Evolutionary conservation across 2,113 vertebrate species (phyloP), one percentile per base, ranked within the genome.

Genomic region (Lamprotornis superbus): DNA sequence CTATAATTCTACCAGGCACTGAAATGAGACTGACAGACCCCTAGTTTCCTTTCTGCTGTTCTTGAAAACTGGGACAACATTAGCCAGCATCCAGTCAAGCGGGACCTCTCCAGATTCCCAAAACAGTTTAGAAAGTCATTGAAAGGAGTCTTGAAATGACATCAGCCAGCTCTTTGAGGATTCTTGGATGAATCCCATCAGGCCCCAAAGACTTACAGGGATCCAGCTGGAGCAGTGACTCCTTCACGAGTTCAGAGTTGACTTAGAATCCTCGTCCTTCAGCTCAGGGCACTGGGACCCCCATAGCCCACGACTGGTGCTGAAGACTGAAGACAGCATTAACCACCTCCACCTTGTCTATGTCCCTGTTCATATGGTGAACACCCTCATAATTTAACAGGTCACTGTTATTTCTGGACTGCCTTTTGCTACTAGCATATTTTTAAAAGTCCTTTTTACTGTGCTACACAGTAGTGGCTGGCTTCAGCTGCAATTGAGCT

Each of bases 321-420:
- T 60, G 27, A 59, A 50, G 37, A 86, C 44, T 57, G 31, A 59
- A 68, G 63, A 86, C 14, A 59, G 11, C 27, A 77, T 37, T 37
- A 52, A 69, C 5, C 15, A 33, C 5, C 33, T 69, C 46, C 0
- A 0, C 21, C 37, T 50, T 44, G 44, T 27, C 31, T 35, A 35
- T 25, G 16, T 15, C 22, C 25, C 39, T 60, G 18, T 22, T 42
- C 1, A 1, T 37, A 33, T 7, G 33, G 37, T 12, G 18, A 87
- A 52, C 18, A 44, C 1, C 11, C 14, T 60, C 46, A 27, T 44
- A 52, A 52, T 60, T 69, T 60, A 60, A 46, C 22, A 53, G 19
- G 33, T 23, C 33, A 37, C 33, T 68, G 53, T 52, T 68, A 60
- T 37, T 59, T 69, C 33, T 87, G 37, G 55, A 69, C 37, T 52